These are phyloP conservation scores for Anoplophora glabripennis DNA, from an alignment of 1,140 invertebrate genomes.

Conservation along the genomic window DNA sequence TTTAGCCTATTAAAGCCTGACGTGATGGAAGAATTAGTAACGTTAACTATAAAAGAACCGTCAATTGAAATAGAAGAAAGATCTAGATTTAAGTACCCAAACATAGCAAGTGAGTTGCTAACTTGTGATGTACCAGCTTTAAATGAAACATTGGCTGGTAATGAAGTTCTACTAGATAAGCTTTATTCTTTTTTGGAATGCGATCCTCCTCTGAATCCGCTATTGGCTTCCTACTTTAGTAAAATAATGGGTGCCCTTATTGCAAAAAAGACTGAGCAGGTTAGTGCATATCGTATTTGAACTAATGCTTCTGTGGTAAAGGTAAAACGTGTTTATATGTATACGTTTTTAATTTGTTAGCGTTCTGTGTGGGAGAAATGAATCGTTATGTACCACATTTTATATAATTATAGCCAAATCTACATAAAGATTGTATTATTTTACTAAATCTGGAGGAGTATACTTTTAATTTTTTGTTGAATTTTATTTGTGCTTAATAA, in stretches of 20 bases:
- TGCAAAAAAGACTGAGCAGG: constrained; percentile 73
- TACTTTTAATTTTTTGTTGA: too few relatives aligned
- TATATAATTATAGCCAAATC: too few relatives aligned
- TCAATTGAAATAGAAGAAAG: constrained; percentile 71
- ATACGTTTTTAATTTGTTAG: too few relatives aligned
- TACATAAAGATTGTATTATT: too few relatives aligned
- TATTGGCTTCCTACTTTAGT: constrained; percentile 94
- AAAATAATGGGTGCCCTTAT: constrained; percentile 88
- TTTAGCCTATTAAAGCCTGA: constrained; percentile 79
- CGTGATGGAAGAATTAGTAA: constrained; percentile 81
- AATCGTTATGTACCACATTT: too few relatives aligned
- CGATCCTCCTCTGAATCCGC: constrained; percentile 84
- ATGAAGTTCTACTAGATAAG: constrained; percentile 73
- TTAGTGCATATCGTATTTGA: constrained; percentile 46
- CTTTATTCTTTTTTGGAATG: constrained; percentile 87
- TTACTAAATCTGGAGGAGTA: too few relatives aligned
- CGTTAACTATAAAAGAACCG: constrained; percentile 82
- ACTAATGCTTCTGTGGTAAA: neutral
- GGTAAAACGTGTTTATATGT: too few relatives aligned
- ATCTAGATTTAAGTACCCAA: constrained; percentile 84
- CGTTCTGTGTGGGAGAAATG: too few relatives aligned
- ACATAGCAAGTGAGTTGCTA: constrained; percentile 91
- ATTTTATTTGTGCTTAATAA: too few relatives aligned
- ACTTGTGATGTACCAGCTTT: constrained; percentile 83
- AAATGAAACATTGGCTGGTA: constrained; percentile 79